These are phyloP conservation scores for Drosophila auraria DNA, from an alignment of 1,140 invertebrate species.

Conservation along the genomic window DNA sequence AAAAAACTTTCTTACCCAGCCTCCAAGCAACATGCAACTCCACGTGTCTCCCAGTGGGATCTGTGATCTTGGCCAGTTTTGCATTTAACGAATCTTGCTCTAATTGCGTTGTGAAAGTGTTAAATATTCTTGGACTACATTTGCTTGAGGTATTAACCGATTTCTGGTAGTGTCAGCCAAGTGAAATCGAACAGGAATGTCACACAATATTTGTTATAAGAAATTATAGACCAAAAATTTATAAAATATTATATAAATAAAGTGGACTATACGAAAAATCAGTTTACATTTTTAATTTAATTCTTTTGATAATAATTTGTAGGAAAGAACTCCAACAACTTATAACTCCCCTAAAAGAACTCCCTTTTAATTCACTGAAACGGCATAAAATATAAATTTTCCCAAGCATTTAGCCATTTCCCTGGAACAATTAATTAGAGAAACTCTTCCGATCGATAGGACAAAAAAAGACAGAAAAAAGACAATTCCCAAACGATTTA, in stretches of 20 bases:
- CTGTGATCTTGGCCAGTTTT: conserved; percentile 44
- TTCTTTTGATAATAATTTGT: background rate
- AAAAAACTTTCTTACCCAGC: conserved; percentile 33
- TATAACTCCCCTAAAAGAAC: background rate
- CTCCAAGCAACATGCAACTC: conserved; percentile 52
- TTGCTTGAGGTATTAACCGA: conserved; percentile 22
- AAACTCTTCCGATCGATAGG: conserved; percentile 33
- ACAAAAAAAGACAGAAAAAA: background rate
- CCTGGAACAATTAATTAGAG: conserved; percentile 42
- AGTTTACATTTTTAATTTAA: background rate
- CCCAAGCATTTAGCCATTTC: conserved; percentile 3
- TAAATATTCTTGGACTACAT: conserved; percentile 70
- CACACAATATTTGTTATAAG: too few relatives aligned
- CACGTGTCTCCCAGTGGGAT: conserved; percentile 33
- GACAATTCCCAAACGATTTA: conserved; percentile 38
- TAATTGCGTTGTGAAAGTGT: conserved; percentile 77
- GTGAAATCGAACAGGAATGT: conserved; percentile 28
- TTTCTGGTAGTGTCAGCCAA: conserved; percentile 16
- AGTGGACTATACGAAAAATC: too few relatives aligned
- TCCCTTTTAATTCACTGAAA: too few relatives aligned
- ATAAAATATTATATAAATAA: background rate
- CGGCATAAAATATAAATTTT: background rate
- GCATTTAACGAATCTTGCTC: conserved; percentile 62
- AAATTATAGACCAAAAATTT: background rate
- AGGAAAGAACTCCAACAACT: background rate